Conservation (phyloP, 2,797 vertebrate species). For the Zenarchopterus dispar region DNA sequence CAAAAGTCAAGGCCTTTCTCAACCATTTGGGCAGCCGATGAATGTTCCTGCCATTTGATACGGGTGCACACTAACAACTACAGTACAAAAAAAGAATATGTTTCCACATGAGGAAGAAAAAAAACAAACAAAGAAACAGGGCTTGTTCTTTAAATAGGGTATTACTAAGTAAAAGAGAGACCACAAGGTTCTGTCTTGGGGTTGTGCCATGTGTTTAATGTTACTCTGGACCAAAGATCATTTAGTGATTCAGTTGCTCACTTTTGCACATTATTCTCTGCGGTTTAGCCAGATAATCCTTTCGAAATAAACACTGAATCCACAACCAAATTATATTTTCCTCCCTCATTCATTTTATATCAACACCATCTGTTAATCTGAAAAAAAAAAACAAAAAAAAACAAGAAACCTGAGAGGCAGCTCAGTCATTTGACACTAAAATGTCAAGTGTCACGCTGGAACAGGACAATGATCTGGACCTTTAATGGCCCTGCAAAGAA, state of each 20-base stretch:
- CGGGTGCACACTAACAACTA: too few relatives aligned
- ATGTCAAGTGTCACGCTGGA: constrained; percentile 2
- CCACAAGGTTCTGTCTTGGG: constrained; percentile 41
- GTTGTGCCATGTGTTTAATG: constrained; percentile 36
- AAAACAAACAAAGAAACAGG: neutral
- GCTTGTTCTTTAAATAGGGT: constrained; percentile 22
- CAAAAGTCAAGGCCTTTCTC: too few relatives aligned
- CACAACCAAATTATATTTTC: neutral
- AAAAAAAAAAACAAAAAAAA: too few relatives aligned
- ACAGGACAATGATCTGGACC: constrained; percentile 14
- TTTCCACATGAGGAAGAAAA: neutral
- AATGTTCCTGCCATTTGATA: too few relatives aligned
- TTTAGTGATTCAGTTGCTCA: constrained; percentile 32
- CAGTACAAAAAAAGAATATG: constrained; percentile 1
- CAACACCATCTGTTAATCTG: constrained; percentile 1
- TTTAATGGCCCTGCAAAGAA: constrained; percentile 11
- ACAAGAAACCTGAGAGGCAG: too few relatives aligned
- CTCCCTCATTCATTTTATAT: neutral
- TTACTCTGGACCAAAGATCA: constrained; percentile 38
- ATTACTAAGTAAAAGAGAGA: constrained; percentile 32
- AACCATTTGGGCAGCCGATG: too few relatives aligned
- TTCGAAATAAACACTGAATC: constrained; percentile 4
- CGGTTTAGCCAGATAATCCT: neutral
- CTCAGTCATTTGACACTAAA: constrained; percentile 3
- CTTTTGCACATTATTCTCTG: constrained; percentile 9